Percentiles rank a stretch among this genome's conserved stretches.
Evolutionary conservation across 2,113 vertebrate species (phyloP).

Genomic region (Ictidomys tridecemlineatus): DNA sequence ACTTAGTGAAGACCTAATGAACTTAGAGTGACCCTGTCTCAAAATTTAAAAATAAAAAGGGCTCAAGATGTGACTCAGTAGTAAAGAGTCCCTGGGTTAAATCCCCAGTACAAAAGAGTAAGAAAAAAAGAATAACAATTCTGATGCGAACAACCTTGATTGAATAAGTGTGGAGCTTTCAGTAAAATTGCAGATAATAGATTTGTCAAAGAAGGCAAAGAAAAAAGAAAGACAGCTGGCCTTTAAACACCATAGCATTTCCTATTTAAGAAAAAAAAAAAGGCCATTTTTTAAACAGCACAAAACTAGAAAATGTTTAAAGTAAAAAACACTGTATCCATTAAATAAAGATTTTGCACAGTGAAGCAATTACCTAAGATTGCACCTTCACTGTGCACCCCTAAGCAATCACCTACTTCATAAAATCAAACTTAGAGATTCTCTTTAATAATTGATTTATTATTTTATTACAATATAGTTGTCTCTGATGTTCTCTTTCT

Average conservation of each 20-base stretch:
- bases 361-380: not conserved
- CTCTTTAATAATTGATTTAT: not conserved
- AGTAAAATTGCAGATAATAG: not conserved
- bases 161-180: slow-evolving; percentile 31
- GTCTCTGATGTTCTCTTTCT: not conserved
- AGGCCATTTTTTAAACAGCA: not conserved
- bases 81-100: too few species aligned
- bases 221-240: not conserved
- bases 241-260: slow-evolving; percentile 26
- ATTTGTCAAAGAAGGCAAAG: not conserved
- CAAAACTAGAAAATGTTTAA: not conserved
- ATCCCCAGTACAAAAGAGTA: too few species aligned
- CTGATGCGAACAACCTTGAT: slow-evolving; percentile 31
- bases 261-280: not conserved
- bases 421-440: slow-evolving; percentile 7
- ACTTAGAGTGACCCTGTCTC: too few species aligned
- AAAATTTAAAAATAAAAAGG: too few species aligned
- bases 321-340: not conserved
- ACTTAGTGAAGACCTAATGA: too few species aligned
- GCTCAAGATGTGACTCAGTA: too few species aligned
- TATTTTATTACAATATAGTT: slow-evolving; percentile 12
- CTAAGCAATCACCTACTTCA: not conserved
- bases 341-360: slow-evolving; percentile 27
- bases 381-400: too few species aligned
- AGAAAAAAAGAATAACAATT: not conserved